Conservation (phyloP, 2,888 invertebrate genomes). For the Pollenia angustigena region DNA sequence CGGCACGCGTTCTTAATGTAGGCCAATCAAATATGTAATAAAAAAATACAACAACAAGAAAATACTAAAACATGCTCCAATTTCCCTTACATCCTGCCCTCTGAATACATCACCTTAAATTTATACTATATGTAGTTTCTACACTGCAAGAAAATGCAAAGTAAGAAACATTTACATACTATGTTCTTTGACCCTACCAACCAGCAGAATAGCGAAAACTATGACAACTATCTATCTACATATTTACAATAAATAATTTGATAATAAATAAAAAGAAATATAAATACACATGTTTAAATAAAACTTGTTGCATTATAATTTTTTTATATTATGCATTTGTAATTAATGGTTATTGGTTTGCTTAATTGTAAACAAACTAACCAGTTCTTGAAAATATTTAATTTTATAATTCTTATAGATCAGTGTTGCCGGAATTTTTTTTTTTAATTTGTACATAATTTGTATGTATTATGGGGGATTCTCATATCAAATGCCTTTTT, state of each 20-base stretch:
- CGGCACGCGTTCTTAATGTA: slow-evolving; percentile 28
- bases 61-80: slow-evolving; percentile 25
- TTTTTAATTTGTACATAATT: no score
- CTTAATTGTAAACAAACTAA: slow-evolving; percentile 24
- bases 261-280: no score
- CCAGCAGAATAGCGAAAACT: not conserved
- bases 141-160: not conserved
- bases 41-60: not conserved
- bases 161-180: not conserved
- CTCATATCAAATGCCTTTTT: no score
- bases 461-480: no score
- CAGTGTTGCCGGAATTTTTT: slow-evolving; percentile 5
- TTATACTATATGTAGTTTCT: not conserved
- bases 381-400: slow-evolving; percentile 33
- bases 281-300: slow-evolving; percentile 16
- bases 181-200: not conserved
- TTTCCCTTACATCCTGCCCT: slow-evolving; percentile 25
- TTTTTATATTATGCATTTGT: not conserved
- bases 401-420: slow-evolving; percentile 35
- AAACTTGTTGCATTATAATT: slow-evolving; percentile 32
- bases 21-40: slow-evolving; percentile 34
- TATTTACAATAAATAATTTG: not conserved
- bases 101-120: slow-evolving; percentile 9
- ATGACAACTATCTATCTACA: not conserved
- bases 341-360: slow-evolving; percentile 28